Base-by-base conservation (phyloP, 2,113 vertebrate species). In the Spilogale gracilis region DNA sequence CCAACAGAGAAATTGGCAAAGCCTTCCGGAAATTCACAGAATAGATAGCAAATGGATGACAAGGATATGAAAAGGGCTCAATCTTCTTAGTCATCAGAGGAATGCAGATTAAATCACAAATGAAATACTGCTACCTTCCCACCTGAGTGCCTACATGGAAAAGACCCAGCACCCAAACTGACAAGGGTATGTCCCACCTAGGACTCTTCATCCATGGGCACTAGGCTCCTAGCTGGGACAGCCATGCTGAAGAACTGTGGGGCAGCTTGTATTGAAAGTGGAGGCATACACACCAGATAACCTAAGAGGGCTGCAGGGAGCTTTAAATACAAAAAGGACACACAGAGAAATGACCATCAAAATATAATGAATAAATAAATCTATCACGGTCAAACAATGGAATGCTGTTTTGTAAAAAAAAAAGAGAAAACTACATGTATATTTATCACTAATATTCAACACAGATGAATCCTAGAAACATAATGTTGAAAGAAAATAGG, bases 121-220 rank as follows among this genome's bases (percentile, higher is more conserved):
- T 82, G 38, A 85, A 30, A 92, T 32, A 30, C 2, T 43, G 17
- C 16, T 54, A 13, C 25, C 58, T 9, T 67, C 14, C 30, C 9
- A 18, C 6, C 20, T 27, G 3, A 17, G 17, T 50, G 21, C 17
- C 18, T 84, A 38, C 80, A 60, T 45, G 69, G 17, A 48, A 83
- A 60, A 78, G 9, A 78, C 20, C n/a, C 5, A 50, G 32, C 3
- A 27, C 2, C 54, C 63, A 38, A 58, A 43, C 4, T 63, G 52
- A 84, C 20, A 30, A 25, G n/a, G 5, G 3, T 1, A 2, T n/a
- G 9, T 0, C 54, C 20, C 52, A 45, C 54, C 6, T 18, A 20
- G 3, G 2, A 27, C 7, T 25, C 1, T 11, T 11, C 30, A n/a
- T 2, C 16, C 38, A 18, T 17, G 32, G 52, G 45, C 0, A 0